A percentile compares a stretch with the other conserved stretches of the same genome.
Evolutionary conservation across 1,140 invertebrate genomes (phyloP).

Genomic region (Tigriopus japonicus): DNA sequence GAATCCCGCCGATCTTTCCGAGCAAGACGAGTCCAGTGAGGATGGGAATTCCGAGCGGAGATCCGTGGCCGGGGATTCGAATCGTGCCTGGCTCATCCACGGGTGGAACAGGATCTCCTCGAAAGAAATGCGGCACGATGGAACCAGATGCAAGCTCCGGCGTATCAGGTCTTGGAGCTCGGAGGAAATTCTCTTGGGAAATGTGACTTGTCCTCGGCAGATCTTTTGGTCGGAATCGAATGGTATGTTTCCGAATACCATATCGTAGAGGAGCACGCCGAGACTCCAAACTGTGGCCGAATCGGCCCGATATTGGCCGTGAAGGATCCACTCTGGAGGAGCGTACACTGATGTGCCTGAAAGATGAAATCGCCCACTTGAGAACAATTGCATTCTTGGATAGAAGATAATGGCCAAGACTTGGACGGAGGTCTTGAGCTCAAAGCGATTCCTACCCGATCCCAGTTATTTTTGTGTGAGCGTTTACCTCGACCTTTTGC

Average conservation of each 20-base stretch:
- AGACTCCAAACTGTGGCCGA: conserved; percentile 44
- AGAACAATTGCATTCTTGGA: too few relatives aligned
- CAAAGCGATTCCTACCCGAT: too few relatives aligned
- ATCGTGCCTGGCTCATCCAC: conserved; percentile 25
- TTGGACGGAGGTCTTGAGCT: too few relatives aligned
- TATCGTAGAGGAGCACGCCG: conserved; percentile 42
- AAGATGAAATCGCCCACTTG: conserved; percentile 19
- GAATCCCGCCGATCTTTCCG: too few relatives aligned
- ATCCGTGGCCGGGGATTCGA: too few relatives aligned
- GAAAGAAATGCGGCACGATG: conserved; percentile 32
- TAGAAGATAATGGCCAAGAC: conserved; percentile 22
- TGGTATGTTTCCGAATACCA: conserved; percentile 47
- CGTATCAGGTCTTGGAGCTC: conserved; percentile 39
- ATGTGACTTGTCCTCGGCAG: conserved; percentile 30
- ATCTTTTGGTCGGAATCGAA: conserved; percentile 46
- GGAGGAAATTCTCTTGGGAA: conserved; percentile 29
- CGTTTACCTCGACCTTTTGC: too few relatives aligned
- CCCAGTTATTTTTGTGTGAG: too few relatives aligned
- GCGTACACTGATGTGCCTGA: conserved; percentile 40
- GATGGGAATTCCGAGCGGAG: too few relatives aligned
- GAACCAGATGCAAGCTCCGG: conserved; percentile 33
- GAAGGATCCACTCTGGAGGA: conserved; percentile 44
- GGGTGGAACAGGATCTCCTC: conserved; percentile 37
- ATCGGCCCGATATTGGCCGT: conserved; percentile 35
- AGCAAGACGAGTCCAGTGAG: too few relatives aligned